Evolutionary conservation across 2,888 invertebrate species (phyloP).

Genomic region (Campoletis raptor): DNA sequence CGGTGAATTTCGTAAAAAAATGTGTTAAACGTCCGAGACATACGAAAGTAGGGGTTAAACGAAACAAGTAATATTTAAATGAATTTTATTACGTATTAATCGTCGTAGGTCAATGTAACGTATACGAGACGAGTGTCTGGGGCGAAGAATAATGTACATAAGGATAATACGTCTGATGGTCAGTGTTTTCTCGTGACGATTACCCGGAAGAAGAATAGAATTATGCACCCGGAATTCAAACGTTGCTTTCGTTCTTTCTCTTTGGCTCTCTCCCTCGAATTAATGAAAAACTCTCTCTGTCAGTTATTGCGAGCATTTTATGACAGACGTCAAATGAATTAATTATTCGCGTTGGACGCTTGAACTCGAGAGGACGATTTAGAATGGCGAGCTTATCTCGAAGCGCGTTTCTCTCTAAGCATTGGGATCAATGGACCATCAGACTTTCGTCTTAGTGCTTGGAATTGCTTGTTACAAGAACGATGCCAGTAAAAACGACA

Average conservation of each 20-base stretch:
- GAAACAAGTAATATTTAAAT: slow-evolving; percentile 38
- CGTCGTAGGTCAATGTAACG: slow-evolving; percentile 23
- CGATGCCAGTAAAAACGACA: slow-evolving; percentile 32
- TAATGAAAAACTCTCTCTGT: slow-evolving; percentile 25
- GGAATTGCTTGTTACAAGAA: slow-evolving; percentile 52
- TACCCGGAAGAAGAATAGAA: slow-evolving; percentile 66
- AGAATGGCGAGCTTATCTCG: slow-evolving; percentile 46
- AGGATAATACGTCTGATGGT: slow-evolving; percentile 17
- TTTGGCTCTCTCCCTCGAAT: neutral
- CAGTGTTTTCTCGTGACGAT: slow-evolving; percentile 37
- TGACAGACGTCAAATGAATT: slow-evolving; percentile 63
- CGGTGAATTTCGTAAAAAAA: neutral
- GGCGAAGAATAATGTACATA: slow-evolving; percentile 28
- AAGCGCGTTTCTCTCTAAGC: slow-evolving; percentile 33
- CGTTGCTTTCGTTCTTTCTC: neutral
- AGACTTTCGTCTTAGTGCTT: slow-evolving; percentile 45
- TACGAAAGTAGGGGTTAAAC: slow-evolving; percentile 13
- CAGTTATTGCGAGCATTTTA: slow-evolving; percentile 36
- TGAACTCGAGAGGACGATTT: slow-evolving; percentile 54
- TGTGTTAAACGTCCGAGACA: neutral
- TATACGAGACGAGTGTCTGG: slow-evolving; percentile 41
- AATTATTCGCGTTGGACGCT: slow-evolving; percentile 62
- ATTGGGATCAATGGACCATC: slow-evolving; percentile 67
- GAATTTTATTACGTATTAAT: slow-evolving; percentile 47
- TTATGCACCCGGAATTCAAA: slow-evolving; percentile 63